Evolutionary conservation across 2,888 invertebrate species (phyloP).

Genomic region (Drosophila borborema): DNA sequence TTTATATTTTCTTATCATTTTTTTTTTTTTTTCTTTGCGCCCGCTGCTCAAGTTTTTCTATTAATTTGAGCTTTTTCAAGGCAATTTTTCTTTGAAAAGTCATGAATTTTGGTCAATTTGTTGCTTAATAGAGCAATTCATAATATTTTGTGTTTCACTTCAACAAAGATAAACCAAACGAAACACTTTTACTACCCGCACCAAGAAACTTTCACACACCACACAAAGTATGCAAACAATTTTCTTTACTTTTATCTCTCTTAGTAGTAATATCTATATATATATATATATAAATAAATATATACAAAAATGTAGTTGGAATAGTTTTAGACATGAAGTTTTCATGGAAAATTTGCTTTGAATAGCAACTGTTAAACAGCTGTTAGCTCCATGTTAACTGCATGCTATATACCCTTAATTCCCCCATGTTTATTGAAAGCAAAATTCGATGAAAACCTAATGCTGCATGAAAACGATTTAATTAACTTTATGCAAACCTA

Average conservation of each 20-base stretch:
- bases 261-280: background rate
- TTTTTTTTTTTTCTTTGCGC: slow-evolving; percentile 12
- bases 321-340: slow-evolving; percentile 10
- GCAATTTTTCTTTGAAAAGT: slow-evolving; percentile 7
- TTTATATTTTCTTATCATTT: slow-evolving; percentile 9
- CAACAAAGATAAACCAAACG: slow-evolving; percentile 57
- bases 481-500: slow-evolving; percentile 59
- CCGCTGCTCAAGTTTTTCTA: slow-evolving; percentile 32
- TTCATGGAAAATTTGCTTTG: slow-evolving; percentile 40
- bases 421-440: slow-evolving; percentile 37
- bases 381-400: slow-evolving; percentile 1
- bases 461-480: slow-evolving; percentile 72
- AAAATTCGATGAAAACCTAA: slow-evolving; percentile 62
- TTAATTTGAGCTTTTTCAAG: slow-evolving; percentile 21
- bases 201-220: slow-evolving; percentile 40
- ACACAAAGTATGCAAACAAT: slow-evolving; percentile 47
- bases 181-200: slow-evolving; percentile 50
- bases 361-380: slow-evolving; percentile 19
- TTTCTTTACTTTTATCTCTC: slow-evolving; percentile 21
- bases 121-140: slow-evolving; percentile 43
- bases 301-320: slow-evolving; percentile 10
- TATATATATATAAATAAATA: background rate
- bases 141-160: slow-evolving; percentile 45
- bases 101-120: slow-evolving; percentile 13
- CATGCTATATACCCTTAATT: background rate